phyloP scores from a whole-genome alignment of 1,140 invertebrate species.

The Helicoverpa armigera region DNA sequence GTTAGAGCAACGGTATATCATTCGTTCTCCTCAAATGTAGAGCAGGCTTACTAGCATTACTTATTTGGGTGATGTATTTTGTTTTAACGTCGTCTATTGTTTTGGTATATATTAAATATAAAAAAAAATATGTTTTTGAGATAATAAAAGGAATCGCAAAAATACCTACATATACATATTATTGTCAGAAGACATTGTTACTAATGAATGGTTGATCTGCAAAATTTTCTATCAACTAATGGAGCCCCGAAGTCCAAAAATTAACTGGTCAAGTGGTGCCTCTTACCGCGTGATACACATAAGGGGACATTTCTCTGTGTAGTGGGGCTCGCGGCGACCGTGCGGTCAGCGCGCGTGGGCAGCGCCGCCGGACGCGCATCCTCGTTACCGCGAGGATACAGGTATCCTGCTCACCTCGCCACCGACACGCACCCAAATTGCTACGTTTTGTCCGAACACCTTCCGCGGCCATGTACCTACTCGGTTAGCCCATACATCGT shows the following conservation, averaged over 20 bases:
- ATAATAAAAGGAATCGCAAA: no score
- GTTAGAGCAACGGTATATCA: constrained; percentile 5
- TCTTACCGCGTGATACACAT: no score
- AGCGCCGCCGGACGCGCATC: constrained; percentile 75
- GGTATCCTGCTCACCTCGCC: constrained; percentile 70
- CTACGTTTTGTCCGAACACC: not conserved
- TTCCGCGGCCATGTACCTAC: no score
- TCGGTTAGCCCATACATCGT: no score
- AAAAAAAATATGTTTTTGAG: no score
- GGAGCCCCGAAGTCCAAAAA: no score
- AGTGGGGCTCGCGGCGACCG: not conserved
- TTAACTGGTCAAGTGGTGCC: no score
- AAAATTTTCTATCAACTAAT: no score
- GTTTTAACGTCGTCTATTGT: not conserved
- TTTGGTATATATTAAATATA: no score
- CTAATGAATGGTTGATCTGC: no score
- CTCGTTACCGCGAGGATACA: constrained; percentile 73
- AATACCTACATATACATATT: no score
- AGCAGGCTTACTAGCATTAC: not conserved
- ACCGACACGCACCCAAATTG: constrained; percentile 41
- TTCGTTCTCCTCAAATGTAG: constrained; percentile 10
- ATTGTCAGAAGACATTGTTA: no score
- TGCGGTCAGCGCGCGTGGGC: constrained; percentile 44
- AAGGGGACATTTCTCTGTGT: not conserved
- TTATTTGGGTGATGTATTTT: not conserved